Evolutionary conservation across 2,113 vertebrate species (phyloP), one percentile per base, ranked within the genome.

Genomic region (Lepisosteus osseus): DNA sequence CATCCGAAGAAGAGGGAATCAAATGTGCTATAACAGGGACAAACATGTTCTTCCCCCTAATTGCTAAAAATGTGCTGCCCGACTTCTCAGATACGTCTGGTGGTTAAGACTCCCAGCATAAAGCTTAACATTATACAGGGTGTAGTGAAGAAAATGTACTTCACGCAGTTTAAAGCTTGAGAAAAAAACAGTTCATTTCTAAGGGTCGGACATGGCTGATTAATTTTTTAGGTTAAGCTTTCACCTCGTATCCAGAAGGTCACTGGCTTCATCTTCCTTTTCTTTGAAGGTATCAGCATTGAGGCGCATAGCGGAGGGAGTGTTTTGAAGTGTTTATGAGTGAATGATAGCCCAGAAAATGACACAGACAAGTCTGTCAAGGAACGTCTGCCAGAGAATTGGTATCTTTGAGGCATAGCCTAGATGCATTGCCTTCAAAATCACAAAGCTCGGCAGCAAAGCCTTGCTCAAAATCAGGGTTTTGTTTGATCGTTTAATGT

Each of bases 311-410:
- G 17, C 3, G 9, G 41, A 65, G 62, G 17, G 7, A 43, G 3
- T 13, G 11, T 11, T 43, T 65, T 43, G 29, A 4, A 65, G 62
- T 40, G 17, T 65, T 65, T 65, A 65, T 43, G 17, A 65, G 41
- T 5, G 62, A 65, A 65, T 65, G 62, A 65, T 65, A 43, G 62
- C 6, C 5, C 29, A 65, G 62, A 65, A 65, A 65, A 65, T 65
- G 41, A 65, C 62, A 40, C n/a, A 41, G 62, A 65, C 62, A 65
- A 65, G 62, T 64, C 62, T 43, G 62, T 43, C 41, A 65, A 65
- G 62, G 9, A 40, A 11, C 6, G 41, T 65, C 29, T 65, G 17
- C 29, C 3, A 7, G 41, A 40, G 62, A 13, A 4, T 15, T n/a
- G 14, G 12, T 59, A 59, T 59, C 14, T 59, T n/a, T 7, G 57